Conservation (phyloP, 1,140 invertebrate genomes). For the Stegodyphus mimosarum region DNA sequence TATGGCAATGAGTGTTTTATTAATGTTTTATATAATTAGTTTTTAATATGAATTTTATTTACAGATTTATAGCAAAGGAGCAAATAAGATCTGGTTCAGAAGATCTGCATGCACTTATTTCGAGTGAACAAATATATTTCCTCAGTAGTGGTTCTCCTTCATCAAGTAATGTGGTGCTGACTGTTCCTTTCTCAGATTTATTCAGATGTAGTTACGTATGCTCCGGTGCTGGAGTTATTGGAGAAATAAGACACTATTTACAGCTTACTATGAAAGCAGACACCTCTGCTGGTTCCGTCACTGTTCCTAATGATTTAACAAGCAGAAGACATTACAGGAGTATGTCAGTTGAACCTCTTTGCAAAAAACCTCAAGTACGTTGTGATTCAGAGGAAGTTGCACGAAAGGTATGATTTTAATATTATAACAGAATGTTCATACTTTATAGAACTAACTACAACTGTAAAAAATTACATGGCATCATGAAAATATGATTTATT, state of each 20-base stretch:
- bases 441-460: too few species aligned
- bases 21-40: background rate
- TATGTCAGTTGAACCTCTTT: conserved; percentile 54
- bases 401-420: conserved; percentile 75
- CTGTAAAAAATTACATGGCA: too few species aligned
- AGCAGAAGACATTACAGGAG: conserved; percentile 52
- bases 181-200: conserved; percentile 68
- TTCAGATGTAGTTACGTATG: conserved; percentile 62
- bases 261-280: conserved; percentile 76
- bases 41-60: conserved; percentile 37
- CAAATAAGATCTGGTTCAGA: conserved; percentile 78
- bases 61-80: conserved; percentile 84
- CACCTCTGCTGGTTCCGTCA: conserved; percentile 69
- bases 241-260: conserved; percentile 74
- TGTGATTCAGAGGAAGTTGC: conserved; percentile 84
- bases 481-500: too few species aligned
- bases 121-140: conserved; percentile 82
- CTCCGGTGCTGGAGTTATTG: conserved; percentile 66
- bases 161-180: conserved; percentile 74
- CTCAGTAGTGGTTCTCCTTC: conserved; percentile 73
- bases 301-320: conserved; percentile 31
- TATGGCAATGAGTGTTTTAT: background rate
- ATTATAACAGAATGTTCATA: too few species aligned
- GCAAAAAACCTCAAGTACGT: conserved; percentile 79
- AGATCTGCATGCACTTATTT: conserved; percentile 80